Evolutionary conservation across 2,797 vertebrate genomes (phyloP).

Genomic region (Tamandua tetradactyla): DNA sequence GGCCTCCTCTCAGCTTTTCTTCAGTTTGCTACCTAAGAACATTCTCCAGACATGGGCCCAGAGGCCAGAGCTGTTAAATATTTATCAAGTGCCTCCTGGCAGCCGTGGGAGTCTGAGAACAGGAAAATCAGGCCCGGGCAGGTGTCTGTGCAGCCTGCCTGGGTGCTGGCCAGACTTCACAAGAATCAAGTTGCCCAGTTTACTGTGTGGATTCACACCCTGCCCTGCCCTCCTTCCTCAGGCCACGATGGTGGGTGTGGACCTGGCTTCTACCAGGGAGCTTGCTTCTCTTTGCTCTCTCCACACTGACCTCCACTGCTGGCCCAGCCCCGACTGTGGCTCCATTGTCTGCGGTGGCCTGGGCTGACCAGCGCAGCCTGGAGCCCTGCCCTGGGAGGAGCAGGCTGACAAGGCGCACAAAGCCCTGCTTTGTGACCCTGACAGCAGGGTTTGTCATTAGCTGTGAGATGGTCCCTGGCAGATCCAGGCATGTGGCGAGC

Average conservation of each 20-base stretch:
- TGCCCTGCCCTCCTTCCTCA: neutral
- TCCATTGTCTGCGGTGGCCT: conserved; percentile 64
- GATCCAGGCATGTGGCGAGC: conserved; percentile 77
- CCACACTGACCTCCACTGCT: neutral
- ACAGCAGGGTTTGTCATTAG: conserved; percentile 64
- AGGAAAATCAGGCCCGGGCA: conserved; percentile 54
- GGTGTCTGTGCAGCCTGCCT: neutral
- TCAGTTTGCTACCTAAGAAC: neutral
- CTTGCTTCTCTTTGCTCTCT: neutral
- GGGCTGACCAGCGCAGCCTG: conserved; percentile 33
- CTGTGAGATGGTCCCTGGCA: conserved; percentile 75
- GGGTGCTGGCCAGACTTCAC: neutral
- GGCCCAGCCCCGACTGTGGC: conserved; percentile 32
- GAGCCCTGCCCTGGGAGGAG: conserved; percentile 49
- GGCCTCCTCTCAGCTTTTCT: neutral
- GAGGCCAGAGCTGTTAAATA: neutral
- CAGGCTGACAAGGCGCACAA: conserved; percentile 58
- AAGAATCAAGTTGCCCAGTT: neutral
- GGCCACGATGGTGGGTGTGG: neutral
- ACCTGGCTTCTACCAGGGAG: neutral
- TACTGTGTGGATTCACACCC: neutral
- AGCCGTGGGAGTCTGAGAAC: conserved; percentile 25
- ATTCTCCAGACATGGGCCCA: neutral
- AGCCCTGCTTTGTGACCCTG: conserved; percentile 69
- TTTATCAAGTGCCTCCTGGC: conserved; percentile 31